A percentile compares a stretch with the other conserved stretches of the same genome.
Conservation (phyloP, 2,888 invertebrate species). For the Tyria jacobaeae region DNA sequence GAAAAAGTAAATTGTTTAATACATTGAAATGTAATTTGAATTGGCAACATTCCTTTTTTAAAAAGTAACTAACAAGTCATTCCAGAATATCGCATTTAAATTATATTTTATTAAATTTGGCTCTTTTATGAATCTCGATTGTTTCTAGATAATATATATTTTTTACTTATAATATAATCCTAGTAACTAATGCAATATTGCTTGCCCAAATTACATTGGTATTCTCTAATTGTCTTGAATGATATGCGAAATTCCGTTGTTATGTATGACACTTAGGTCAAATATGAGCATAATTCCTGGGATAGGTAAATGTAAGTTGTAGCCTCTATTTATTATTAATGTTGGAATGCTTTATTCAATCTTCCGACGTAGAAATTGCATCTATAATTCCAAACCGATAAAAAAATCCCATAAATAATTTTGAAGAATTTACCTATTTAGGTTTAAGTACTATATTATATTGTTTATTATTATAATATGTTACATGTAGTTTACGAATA, state of each 20-base stretch:
- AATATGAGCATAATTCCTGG: neutral
- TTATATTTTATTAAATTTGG: slow-evolving; percentile 32
- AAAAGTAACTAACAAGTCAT: slow-evolving; percentile 36
- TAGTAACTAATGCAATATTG: slow-evolving; percentile 35
- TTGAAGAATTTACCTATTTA: slow-evolving; percentile 41
- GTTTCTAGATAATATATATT: slow-evolving; percentile 33
- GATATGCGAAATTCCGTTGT: neutral
- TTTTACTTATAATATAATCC: slow-evolving; percentile 27
- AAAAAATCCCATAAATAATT: slow-evolving; percentile 24
- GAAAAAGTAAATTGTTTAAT: slow-evolving; percentile 21
- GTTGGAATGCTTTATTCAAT: neutral
- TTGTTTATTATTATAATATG: slow-evolving; percentile 44
- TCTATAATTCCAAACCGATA: too few species aligned
- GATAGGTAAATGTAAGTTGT: neutral
- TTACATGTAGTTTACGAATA: slow-evolving; percentile 32
- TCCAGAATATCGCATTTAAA: slow-evolving; percentile 50
- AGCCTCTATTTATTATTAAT: neutral
- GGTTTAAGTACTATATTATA: slow-evolving; percentile 29
- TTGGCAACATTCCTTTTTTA: slow-evolving; percentile 45
- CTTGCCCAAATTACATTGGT: slow-evolving; percentile 50
- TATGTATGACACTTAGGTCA: neutral
- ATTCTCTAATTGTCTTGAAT: slow-evolving; percentile 36
- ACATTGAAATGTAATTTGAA: slow-evolving; percentile 16
- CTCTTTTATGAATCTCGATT: slow-evolving; percentile 51
- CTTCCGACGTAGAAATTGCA: neutral